These are phyloP conservation scores for Stramonita haemastoma DNA, from an alignment of 2,888 invertebrate genomes.

Conservation along the genomic window DNA sequence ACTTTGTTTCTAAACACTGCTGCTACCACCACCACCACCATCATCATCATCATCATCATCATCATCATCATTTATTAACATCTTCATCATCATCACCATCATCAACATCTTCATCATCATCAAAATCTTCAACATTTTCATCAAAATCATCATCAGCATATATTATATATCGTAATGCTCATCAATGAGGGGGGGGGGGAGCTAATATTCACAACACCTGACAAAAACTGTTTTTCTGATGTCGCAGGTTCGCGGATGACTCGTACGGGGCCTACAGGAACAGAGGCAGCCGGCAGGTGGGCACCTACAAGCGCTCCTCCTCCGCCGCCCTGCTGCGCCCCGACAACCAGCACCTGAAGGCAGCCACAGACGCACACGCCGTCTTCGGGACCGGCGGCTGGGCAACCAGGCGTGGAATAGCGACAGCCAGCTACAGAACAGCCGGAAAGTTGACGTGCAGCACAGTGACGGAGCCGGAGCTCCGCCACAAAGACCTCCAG, in stretches of 20 bases:
- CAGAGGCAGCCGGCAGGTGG: constrained; percentile 60
- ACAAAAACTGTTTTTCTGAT: neutral
- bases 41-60: no score
- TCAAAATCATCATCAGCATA: no score
- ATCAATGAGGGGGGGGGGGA: no score
- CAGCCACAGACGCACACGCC: constrained; percentile 37
- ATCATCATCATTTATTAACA: no score
- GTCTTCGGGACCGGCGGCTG: constrained; percentile 39
- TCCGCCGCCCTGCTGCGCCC: constrained; percentile 60
- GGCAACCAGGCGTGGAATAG: constrained; percentile 52
- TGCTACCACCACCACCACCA: no score
- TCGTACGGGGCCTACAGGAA: constrained; percentile 68
- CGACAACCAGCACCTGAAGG: constrained; percentile 50
- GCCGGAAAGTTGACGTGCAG: neutral
- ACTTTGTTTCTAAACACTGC: no score
- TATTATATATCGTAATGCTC: no score
- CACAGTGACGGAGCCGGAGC: neutral
- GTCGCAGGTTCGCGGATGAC: constrained; percentile 67
- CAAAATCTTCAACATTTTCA: no score
- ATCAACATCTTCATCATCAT: no score
- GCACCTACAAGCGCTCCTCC: constrained; percentile 64
- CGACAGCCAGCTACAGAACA: constrained; percentile 48
- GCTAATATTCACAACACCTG: no score
- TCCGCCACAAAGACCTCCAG: constrained; percentile 24
- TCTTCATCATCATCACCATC: no score